phyloP scores from a whole-genome alignment of 2,888 invertebrate genomes.

The Falcaria lacertinaria region DNA sequence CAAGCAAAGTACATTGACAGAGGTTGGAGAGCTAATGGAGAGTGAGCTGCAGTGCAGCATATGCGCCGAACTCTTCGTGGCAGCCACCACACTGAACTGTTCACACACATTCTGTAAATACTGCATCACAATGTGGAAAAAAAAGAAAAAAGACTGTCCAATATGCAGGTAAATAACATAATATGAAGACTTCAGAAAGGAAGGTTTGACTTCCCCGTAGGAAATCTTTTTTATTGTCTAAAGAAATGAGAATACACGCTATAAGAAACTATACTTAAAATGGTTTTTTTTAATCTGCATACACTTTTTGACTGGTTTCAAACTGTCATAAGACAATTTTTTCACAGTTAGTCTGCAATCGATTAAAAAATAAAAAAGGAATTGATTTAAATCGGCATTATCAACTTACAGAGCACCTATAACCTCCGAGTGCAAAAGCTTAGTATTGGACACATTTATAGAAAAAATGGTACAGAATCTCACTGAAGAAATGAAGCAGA shows the following conservation, averaged over 20 bases:
- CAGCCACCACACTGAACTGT: conserved; percentile 85
- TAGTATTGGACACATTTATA: conserved; percentile 86
- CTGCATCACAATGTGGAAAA: conserved; percentile 86
- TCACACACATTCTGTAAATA: conserved; percentile 87
- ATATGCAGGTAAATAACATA: conserved; percentile 78
- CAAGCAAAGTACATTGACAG: conserved; percentile 39
- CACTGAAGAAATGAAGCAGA: conserved; percentile 78
- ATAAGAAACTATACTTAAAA: no score
- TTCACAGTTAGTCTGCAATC: no score
- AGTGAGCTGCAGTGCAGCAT: conserved; percentile 87
- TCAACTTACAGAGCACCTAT: conserved; percentile 47
- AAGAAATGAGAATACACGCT: no score
- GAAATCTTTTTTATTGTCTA: no score
- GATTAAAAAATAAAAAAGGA: no score
- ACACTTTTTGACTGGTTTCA: no score
- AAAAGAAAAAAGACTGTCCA: conserved; percentile 85
- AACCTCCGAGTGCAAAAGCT: conserved; percentile 76
- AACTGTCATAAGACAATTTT: no score
- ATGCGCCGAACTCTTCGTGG: conserved; percentile 86
- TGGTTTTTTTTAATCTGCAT: no score
- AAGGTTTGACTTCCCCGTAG: no score
- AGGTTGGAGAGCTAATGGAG: conserved; percentile 81
- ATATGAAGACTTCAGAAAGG: neutral
- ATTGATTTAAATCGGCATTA: no score
- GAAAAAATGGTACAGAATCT: conserved; percentile 83